Base-by-base conservation (phyloP, 2,888 invertebrate genomes). In the Mythimna vitellina region DNA sequence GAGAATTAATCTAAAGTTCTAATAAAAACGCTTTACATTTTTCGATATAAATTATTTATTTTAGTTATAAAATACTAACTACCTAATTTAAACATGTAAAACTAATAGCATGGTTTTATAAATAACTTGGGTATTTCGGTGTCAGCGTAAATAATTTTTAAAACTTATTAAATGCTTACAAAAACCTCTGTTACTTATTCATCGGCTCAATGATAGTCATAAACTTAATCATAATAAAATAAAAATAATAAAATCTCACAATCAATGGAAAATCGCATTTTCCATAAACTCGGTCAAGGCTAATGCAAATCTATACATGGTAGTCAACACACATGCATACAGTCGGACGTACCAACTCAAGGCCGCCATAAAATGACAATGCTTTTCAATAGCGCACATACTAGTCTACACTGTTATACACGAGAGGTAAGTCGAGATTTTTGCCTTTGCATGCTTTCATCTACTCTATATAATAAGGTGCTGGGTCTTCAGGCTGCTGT, bases 381-480 rank as follows among this genome's bases (percentile, higher is more conserved):
- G 89, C 89, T 91, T 90, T 91, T 88, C 91, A 91, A 91, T 89
- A 87, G 88, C 86, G 87, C 87, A 90, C 88, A 91, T 88, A 88
- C 89, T 92, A 94, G 92, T 94, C 88, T 87, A 87, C 85, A 92
- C 87, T 86, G 86, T 88, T 87, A 85, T 89, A 88, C 89, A 90
- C 88, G 84, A 78, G 89, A 93, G 96, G 96, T 96, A 94, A 96
- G 96, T 94, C 86, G 82, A 87, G 84, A 88, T 89, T 89, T 87
- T 76, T 85, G 77, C 82, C 83, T 88, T 85, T 87, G 93, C 93
- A 94, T 95, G 94, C 80, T 82, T 88, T 86, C 82, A 84, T 86
- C 80, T 69, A 81, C 53, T 84, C 78, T 83, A 73, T 82, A 89
- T 93, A 93, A 94, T 72, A 88, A 85, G 94, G 95, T 95, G 93